Percentiles rank a stretch among this genome's conserved stretches.
These are phyloP conservation scores for Malurus elegans DNA, from an alignment of 2,113 vertebrate genomes.

Conservation along the genomic window DNA sequence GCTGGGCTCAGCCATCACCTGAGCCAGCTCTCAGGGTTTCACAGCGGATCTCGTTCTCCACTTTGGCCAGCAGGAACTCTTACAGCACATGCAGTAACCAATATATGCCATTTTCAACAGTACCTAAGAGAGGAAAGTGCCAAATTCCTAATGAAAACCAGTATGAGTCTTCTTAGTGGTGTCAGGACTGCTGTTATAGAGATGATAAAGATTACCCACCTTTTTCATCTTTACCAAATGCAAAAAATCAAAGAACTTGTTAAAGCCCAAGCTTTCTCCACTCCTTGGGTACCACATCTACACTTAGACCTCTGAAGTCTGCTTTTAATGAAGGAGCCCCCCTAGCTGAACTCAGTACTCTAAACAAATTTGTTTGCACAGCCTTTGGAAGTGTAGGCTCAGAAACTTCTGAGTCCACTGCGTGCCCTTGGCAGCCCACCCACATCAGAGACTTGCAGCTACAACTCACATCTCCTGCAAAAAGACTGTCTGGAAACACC, in stretches of 20 bases:
- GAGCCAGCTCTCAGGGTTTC: not conserved
- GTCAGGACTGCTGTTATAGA: not conserved
- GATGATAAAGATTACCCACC: not conserved
- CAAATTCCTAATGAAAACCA: not conserved
- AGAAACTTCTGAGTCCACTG: not conserved
- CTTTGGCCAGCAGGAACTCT: not conserved
- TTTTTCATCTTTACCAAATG: not conserved
- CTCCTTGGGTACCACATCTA: not conserved
- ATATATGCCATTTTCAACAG: not conserved
- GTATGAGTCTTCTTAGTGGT: not conserved
- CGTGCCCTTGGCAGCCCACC: not conserved
- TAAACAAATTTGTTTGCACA: not conserved
- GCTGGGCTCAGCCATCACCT: not conserved
- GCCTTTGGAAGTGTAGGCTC: not conserved
- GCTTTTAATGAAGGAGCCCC: not conserved
- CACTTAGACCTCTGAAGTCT: not conserved
- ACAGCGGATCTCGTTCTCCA: fast-evolving
- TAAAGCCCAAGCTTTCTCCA: not conserved
- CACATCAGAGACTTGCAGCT: not conserved
- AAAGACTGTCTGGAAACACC: not conserved
- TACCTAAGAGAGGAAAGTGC: not conserved
- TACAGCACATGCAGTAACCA: not conserved
- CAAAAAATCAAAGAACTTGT: not conserved
- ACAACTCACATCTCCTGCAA: not conserved
- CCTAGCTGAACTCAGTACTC: not conserved